Evolutionary conservation across 2,888 invertebrate genomes (phyloP), one percentile per base, ranked within the genome.

Genomic region (Troides helena): DNA sequence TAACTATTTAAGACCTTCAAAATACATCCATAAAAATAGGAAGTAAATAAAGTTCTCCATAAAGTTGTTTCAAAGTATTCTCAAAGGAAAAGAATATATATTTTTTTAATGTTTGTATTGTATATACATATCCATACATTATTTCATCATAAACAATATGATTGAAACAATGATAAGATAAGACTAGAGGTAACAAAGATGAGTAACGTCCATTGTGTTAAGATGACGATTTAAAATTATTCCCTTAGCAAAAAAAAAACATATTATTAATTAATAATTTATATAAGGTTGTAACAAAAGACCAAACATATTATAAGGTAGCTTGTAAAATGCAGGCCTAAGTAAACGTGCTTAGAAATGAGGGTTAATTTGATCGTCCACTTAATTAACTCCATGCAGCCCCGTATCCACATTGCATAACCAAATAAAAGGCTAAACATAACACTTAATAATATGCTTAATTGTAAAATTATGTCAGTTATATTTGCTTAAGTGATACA

Each of bases 281-380:
- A 53, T 53, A 53, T 53, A 53, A 53, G 18, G n/a, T 18, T n/a
- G 53, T 53, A 53, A 53, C 53, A 53, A 53, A 53, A n/a, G n/a
- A 8, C n/a, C 7, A n/a, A 6, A n/a, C n/a, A 53, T 53, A 64
- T 10, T 50, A 36, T 59, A 50, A 66, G 10, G 50, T 39, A 43
- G 53, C n/a, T 36, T 30, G 36, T n/a, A 66, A 53, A 63, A 62
- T 57, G 46, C 12, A 68, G n/a, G 62, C 58, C 30, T 58, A 67
- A 57, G 25, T 57, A 68, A 68, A 68, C 67, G 21, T 7, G 58
- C 59, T 25, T 43, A 58, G 57, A 43, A 62, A 62, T 43, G 39
- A 62, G 62, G 62, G 58, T 62, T 68, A 64, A 63, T 62, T 58
- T 30, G 30, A 53, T 53, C 63, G 36, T 63, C 12, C 36, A 62